A percentile compares a stretch with the other conserved stretches of the same genome.
Conservation (phyloP, 92 coral and sea anemone species). For the Paragorgia papillata region DNA sequence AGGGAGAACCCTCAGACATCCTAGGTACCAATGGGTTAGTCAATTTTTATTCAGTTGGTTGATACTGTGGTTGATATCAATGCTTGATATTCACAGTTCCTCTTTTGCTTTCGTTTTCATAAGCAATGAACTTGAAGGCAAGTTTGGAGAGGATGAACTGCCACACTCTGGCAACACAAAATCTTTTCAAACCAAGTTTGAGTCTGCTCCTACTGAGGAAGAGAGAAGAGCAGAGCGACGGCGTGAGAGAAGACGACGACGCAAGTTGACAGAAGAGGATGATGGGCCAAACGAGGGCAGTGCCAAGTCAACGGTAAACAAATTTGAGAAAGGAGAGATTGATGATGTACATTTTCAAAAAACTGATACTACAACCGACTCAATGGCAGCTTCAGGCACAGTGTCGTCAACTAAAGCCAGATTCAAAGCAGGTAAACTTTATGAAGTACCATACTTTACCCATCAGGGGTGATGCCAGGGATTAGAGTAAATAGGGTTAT, state of each 20-base stretch:
- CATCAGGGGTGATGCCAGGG: no score
- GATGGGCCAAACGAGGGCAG: constrained; percentile 33
- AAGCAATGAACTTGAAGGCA: constrained; percentile 6
- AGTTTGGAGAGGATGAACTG: constrained; percentile 12
- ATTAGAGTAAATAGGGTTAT: no score
- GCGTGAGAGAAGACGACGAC: constrained; percentile 41
- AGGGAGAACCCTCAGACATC: no score
- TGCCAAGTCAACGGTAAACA: constrained; percentile 51
- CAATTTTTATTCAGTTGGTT: no score
- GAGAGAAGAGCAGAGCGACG: constrained; percentile 48
- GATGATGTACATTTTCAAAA: constrained; percentile 42
- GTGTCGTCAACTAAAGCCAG: constrained; percentile 17
- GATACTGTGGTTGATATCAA: no score
- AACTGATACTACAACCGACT: constrained; percentile 19
- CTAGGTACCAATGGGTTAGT: no score
- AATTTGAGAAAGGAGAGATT: constrained; percentile 67
- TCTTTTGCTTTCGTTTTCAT: background rate
- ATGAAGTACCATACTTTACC: no score
- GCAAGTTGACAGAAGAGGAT: constrained; percentile 24
- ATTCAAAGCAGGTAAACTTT: constrained; percentile 29
- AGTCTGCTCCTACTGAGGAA: background rate
- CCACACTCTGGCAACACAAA: constrained; percentile 28
- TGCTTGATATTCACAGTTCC: no score
- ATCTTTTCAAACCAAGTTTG: constrained; percentile 17
- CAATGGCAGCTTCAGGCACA: constrained; percentile 31